Conservation (phyloP, 2,888 invertebrate species). For the Pinctada fucata region DNA sequence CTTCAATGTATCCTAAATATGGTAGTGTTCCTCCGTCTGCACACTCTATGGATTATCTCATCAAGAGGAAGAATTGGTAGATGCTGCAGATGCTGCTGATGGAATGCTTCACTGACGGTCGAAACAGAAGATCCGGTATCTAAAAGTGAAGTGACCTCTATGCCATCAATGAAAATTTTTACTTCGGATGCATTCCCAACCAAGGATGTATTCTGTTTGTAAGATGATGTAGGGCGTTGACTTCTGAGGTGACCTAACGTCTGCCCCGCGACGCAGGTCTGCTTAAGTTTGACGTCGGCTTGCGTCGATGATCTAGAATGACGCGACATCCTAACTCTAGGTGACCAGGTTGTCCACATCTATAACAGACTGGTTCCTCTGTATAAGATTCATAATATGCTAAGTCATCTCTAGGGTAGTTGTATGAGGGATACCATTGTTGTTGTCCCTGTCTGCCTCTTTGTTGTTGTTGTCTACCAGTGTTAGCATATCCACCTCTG, state of each 20-base stretch:
- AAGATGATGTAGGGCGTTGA: neutral
- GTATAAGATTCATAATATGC: too few relatives aligned
- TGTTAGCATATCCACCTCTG: neutral
- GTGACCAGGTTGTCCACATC: too few relatives aligned
- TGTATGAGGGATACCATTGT: neutral
- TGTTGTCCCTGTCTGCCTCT: neutral
- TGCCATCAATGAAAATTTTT: neutral
- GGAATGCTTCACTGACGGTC: neutral
- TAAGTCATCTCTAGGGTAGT: neutral
- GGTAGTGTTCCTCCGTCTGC: constrained; percentile 17
- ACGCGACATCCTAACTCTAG: too few relatives aligned
- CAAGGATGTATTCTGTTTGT: neutral
- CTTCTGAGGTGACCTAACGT: too few relatives aligned
- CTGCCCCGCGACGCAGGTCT: too few relatives aligned
- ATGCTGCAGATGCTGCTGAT: neutral
- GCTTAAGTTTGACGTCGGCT: too few relatives aligned
- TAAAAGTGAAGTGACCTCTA: neutral
- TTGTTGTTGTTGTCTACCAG: too few relatives aligned
- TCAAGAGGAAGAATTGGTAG: neutral
- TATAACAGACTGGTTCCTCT: too few relatives aligned
- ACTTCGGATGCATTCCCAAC: neutral
- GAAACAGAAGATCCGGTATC: neutral
- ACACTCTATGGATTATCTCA: neutral
- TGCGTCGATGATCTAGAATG: too few relatives aligned
- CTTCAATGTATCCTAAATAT: constrained; percentile 18